These are phyloP conservation scores for Rhyacophila brunnea DNA, from an alignment of 1,140 invertebrate genomes.

Conservation along the genomic window DNA sequence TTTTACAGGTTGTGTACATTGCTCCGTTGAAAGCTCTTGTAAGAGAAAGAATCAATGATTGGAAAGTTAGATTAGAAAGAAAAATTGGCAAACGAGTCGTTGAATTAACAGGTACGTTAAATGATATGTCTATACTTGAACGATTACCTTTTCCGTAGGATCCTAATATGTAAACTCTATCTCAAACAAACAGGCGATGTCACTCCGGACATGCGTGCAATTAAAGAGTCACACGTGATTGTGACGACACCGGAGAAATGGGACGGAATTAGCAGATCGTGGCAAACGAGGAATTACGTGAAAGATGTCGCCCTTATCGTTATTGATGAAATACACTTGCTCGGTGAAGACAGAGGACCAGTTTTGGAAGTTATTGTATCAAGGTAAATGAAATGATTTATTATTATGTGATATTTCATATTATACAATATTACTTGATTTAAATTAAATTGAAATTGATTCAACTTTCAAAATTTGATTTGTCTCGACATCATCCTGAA, in stretches of 20 bases:
- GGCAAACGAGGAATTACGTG: slow-evolving; percentile 96
- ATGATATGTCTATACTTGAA: too few species aligned
- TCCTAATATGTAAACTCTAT: too few species aligned
- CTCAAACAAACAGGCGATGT: slow-evolving; percentile 70
- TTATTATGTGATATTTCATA: too few species aligned
- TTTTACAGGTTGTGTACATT: slow-evolving; percentile 88
- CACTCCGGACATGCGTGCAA: slow-evolving; percentile 86
- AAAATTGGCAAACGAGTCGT: slow-evolving; percentile 84
- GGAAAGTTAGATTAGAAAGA: slow-evolving; percentile 85
- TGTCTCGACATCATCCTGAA: too few species aligned
- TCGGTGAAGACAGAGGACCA: slow-evolving; percentile 86
- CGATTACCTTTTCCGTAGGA: too few species aligned
- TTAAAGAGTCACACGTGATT: slow-evolving; percentile 84
- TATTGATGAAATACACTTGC: slow-evolving; percentile 97
- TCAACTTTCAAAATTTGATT: too few species aligned
- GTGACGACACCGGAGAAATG: slow-evolving; percentile 99
- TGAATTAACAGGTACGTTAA: slow-evolving; percentile 81
- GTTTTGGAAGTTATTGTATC: slow-evolving; percentile 87
- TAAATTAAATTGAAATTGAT: too few species aligned
- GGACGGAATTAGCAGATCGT: slow-evolving; percentile 97
- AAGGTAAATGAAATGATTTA: slow-evolving; percentile 43
- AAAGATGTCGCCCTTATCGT: slow-evolving; percentile 89
- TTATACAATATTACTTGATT: too few species aligned
- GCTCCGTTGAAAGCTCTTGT: slow-evolving; percentile 98
- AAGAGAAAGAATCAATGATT: slow-evolving; percentile 93